phyloP scores from a whole-genome alignment of 2,797 vertebrate species.

The Peromyscus eremicus region DNA sequence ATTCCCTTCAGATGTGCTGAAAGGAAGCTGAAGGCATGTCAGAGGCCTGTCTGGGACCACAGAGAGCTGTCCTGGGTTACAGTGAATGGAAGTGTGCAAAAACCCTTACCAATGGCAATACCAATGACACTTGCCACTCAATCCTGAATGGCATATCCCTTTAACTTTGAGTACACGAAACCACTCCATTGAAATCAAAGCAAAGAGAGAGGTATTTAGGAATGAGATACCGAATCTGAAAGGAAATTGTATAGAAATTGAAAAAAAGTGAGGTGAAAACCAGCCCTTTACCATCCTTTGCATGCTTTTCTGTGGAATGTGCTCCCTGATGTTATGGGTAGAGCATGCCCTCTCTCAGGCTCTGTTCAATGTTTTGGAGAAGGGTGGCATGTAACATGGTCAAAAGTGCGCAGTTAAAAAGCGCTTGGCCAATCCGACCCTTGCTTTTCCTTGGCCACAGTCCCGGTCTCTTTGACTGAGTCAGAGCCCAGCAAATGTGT shows the following conservation, averaged over 20 bases:
- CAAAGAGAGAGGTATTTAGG: neutral
- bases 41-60: neutral
- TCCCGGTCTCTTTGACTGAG: neutral
- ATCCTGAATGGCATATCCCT: neutral
- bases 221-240: conserved; percentile 31
- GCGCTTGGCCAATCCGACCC: neutral
- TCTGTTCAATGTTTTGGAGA: neutral
- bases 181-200: neutral
- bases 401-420: neutral
- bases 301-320: neutral
- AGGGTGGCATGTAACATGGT: neutral
- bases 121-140: neutral
- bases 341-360: neutral
- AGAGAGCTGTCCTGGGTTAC: neutral
- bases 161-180: conserved; percentile 22
- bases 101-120: neutral
- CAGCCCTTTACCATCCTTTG: neutral
- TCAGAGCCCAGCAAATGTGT: neutral
- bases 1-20: conserved; percentile 52
- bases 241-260: neutral
- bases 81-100: neutral
- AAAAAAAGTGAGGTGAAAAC: neutral
- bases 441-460: neutral
- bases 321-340: neutral
- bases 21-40: conserved; percentile 7